Evolutionary conservation across 1,140 invertebrate genomes (phyloP).

Genomic region (Danaus melanippus): DNA sequence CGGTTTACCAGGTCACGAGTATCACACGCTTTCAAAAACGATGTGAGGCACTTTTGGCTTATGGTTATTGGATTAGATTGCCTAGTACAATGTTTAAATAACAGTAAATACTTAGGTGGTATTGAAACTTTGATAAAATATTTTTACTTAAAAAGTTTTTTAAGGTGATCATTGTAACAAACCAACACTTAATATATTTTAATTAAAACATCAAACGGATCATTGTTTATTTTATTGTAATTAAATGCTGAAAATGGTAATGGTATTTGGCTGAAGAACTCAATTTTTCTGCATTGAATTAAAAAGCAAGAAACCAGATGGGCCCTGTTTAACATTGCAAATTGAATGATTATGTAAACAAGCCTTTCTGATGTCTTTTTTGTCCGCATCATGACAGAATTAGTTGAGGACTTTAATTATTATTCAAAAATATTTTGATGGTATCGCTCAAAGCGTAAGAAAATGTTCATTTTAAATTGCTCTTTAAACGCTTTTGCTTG

Average conservation of each 20-base stretch:
- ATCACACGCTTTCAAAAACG: too few relatives aligned
- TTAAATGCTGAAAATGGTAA: constrained; percentile 33
- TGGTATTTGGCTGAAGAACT: constrained; percentile 34
- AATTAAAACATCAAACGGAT: constrained; percentile 20
- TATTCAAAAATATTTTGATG: constrained; percentile 56
- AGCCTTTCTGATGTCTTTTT: constrained; percentile 53
- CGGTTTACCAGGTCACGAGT: too few relatives aligned
- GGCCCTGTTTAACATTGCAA: constrained; percentile 62
- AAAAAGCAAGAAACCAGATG: constrained; percentile 61
- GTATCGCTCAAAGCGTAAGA: constrained; percentile 21
- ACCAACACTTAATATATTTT: constrained; percentile 4
- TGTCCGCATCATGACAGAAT: constrained; percentile 42
- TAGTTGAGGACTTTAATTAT: constrained; percentile 43
- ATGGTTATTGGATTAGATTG: too few relatives aligned
- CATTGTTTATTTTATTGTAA: constrained; percentile 46
- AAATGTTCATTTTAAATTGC: constrained; percentile 4
- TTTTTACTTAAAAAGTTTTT: too few relatives aligned
- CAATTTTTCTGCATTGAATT: constrained; percentile 44
- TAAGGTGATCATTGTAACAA: too few relatives aligned
- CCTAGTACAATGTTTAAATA: too few relatives aligned
- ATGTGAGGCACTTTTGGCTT: too few relatives aligned
- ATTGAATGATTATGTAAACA: constrained; percentile 67
- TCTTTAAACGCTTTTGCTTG: too few relatives aligned
- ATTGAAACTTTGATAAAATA: too few relatives aligned
- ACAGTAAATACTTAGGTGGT: too few relatives aligned